Percentiles rank a stretch among this genome's conserved stretches.
These are phyloP conservation scores for Tenebrosternarchus preto DNA, from an alignment of 2,113 vertebrate species.

Conservation along the genomic window DNA sequence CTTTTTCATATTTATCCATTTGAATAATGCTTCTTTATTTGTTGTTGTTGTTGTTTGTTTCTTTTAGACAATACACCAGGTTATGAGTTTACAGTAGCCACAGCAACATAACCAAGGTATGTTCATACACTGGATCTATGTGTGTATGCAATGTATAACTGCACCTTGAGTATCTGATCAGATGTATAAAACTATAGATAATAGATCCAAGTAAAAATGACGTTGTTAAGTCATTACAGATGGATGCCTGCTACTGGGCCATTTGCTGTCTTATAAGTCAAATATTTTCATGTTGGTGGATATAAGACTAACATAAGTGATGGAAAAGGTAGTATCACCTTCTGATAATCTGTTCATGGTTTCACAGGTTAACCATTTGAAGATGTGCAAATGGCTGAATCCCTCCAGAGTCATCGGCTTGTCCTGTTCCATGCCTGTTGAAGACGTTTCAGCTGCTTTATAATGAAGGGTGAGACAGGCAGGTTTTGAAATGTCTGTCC, in stretches of 20 bases:
- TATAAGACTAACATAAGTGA: background rate
- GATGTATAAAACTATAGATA: background rate
- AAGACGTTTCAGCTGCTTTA: slow-evolving; percentile 9
- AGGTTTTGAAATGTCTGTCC: slow-evolving; percentile 24
- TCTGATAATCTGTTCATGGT: background rate
- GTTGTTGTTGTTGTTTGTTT: background rate
- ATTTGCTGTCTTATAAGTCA: background rate
- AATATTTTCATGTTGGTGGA: background rate
- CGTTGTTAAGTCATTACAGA: background rate
- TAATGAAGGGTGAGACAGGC: background rate
- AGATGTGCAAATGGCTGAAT: slow-evolving; percentile 6
- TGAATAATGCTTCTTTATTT: background rate
- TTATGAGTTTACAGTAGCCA: too few species aligned
- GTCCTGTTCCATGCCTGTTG: background rate
- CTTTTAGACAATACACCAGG: background rate
- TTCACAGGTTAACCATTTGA: slow-evolving; percentile 16
- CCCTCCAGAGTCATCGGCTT: background rate
- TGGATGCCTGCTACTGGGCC: background rate
- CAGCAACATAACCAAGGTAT: too few species aligned
- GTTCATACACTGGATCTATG: background rate
- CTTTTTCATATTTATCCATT: background rate
- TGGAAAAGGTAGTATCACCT: background rate
- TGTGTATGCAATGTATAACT: background rate
- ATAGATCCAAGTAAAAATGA: too few species aligned
- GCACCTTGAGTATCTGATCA: background rate